Evolutionary conservation across 2,888 invertebrate genomes (phyloP).

Genomic region (Anaspis maculata): DNA sequence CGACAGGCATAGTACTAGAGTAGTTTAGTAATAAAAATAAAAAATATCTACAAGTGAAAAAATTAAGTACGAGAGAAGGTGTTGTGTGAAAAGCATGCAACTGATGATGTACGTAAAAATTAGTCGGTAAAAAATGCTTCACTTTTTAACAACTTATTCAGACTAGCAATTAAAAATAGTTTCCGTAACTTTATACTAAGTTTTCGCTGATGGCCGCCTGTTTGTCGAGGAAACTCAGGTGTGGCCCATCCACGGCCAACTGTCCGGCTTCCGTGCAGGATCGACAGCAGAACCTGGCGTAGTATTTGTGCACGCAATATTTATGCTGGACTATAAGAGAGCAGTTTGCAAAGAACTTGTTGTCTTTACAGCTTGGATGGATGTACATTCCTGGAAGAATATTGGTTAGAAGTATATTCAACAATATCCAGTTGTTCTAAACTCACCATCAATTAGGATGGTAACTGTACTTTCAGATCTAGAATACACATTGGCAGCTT

Average conservation of each 20-base stretch:
- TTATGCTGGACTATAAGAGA: conserved; percentile 74
- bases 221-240: conserved; percentile 33
- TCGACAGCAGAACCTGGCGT: conserved; percentile 87
- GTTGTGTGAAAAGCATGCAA: too few species aligned
- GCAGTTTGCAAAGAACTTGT: conserved; percentile 83
- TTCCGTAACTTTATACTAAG: conserved; percentile 20
- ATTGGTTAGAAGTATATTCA: not conserved
- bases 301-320: conserved; percentile 84
- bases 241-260: conserved; percentile 47
- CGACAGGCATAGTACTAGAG: not conserved
- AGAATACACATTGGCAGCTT: conserved; percentile 68
- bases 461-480: conserved; percentile 53
- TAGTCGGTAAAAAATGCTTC: conserved; percentile 9
- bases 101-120: conserved; percentile 8
- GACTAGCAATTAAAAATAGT: conserved; percentile 20
- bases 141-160: conserved; percentile 20
- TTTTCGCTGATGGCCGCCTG: conserved; percentile 27
- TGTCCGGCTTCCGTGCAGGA: conserved; percentile 85
- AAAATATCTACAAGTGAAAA: conserved; percentile 13
- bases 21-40: conserved; percentile 6
- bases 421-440: conserved; percentile 1
- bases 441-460: conserved; percentile 67
- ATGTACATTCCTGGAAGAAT: conserved; percentile 62
- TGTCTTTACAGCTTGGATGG: conserved; percentile 78
- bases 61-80: conserved; percentile 12